Conservation (phyloP, 2,797 vertebrate genomes). For the Psittacula derbiana region DNA sequence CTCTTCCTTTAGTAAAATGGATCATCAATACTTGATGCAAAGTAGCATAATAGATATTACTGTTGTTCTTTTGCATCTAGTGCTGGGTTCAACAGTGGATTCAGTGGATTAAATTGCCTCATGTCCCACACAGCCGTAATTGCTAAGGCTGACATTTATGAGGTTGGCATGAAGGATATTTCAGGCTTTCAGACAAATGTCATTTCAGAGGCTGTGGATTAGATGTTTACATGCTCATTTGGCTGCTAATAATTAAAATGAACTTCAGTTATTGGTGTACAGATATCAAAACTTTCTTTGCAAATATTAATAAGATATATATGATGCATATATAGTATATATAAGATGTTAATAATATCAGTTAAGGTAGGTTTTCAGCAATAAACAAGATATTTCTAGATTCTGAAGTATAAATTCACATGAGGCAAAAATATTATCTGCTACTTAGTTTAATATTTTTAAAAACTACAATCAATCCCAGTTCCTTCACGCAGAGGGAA, state of each 20-base stretch:
- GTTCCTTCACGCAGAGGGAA: slow-evolving; percentile 53
- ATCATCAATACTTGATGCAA: slow-evolving; percentile 28
- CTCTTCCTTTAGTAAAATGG: slow-evolving; percentile 22
- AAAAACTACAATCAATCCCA: slow-evolving; percentile 20
- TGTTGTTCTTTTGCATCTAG: slow-evolving; percentile 30
- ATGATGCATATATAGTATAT: not conserved
- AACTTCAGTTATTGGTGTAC: slow-evolving; percentile 31
- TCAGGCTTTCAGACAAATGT: slow-evolving; percentile 45
- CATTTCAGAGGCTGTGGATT: slow-evolving; percentile 57
- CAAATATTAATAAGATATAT: slow-evolving; percentile 25
- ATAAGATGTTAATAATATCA: not conserved
- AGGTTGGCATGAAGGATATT: slow-evolving; percentile 16
- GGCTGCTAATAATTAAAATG: slow-evolving; percentile 61
- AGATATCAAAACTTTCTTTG: not conserved
- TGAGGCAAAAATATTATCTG: not conserved
- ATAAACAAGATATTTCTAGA: not conserved
- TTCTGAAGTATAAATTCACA: not conserved
- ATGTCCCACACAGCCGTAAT: slow-evolving; percentile 45
- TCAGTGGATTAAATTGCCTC: slow-evolving; percentile 61
- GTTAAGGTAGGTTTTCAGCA: not conserved
- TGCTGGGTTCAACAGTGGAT: slow-evolving; percentile 35
- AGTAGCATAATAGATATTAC: not conserved
- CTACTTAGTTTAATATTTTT: not conserved
- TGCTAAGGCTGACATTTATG: slow-evolving; percentile 55
- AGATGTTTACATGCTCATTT: slow-evolving; percentile 27